Conservation (phyloP, 2,888 invertebrate species). For the Watsonalla binaria region DNA sequence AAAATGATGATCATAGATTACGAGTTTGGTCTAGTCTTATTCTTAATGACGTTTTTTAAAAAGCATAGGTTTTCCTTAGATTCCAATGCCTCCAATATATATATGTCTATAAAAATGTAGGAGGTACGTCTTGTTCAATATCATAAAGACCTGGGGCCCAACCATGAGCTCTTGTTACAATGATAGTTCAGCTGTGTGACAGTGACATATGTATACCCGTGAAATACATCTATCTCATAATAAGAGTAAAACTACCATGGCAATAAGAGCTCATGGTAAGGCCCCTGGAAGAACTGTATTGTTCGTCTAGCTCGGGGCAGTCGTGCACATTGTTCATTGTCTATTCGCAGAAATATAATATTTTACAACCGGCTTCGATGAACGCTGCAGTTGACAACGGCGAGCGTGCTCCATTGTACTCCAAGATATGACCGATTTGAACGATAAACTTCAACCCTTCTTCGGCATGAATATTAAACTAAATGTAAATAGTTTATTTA, state of each 20-base stretch:
- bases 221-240: too few species aligned
- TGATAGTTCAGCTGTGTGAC: too few species aligned
- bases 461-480: not conserved
- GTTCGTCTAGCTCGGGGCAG: slow-evolving; percentile 42
- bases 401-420: not conserved
- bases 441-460: not conserved
- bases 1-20: too few species aligned
- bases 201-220: too few species aligned
- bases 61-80: too few species aligned
- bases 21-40: too few species aligned
- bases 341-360: slow-evolving; percentile 35
- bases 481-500: too few species aligned
- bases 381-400: slow-evolving; percentile 25
- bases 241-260: too few species aligned
- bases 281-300: slow-evolving; percentile 48
- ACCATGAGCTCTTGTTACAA: too few species aligned
- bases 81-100: not conserved
- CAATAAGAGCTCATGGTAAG: too few species aligned
- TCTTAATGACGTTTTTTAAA: too few species aligned
- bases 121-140: slow-evolving; percentile 33
- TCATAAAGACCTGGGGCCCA: slow-evolving; percentile 38
- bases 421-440: not conserved
- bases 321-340: slow-evolving; percentile 69
- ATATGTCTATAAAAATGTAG: not conserved
- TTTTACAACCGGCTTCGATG: slow-evolving; percentile 5